Evolutionary conservation across 2,888 invertebrate species (phyloP).

Genomic region (Pollenia griseotomentosa): DNA sequence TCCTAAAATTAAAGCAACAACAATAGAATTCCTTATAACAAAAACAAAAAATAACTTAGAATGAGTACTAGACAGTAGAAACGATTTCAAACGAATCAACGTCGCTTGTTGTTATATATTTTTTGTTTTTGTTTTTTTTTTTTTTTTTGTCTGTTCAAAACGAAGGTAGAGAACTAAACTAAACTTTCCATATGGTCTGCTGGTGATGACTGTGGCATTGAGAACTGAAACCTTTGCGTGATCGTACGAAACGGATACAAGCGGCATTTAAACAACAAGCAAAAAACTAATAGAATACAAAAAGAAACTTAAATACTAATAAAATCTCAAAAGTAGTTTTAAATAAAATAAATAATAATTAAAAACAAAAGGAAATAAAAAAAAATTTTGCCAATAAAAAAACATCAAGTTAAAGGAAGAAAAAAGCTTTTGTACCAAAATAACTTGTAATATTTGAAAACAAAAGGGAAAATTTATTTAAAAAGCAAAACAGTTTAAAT

Average conservation of each 20-base stretch:
- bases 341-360: slow-evolving; percentile 23
- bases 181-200: slow-evolving; percentile 80
- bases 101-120: slow-evolving; percentile 52
- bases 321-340: not conserved
- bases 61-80: slow-evolving; percentile 68
- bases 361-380: not conserved
- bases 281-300: slow-evolving; percentile 16
- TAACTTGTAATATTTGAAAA: too few species aligned
- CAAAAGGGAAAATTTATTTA: too few species aligned
- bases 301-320: not conserved
- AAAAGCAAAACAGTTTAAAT: too few species aligned
- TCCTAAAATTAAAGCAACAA: not conserved
- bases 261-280: slow-evolving; percentile 51
- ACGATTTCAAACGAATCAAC: slow-evolving; percentile 71
- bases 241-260: slow-evolving; percentile 77
- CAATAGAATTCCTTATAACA: slow-evolving; percentile 21
- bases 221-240: slow-evolving; percentile 81
- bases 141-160: slow-evolving; percentile 55
- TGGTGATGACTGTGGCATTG: slow-evolving; percentile 79
- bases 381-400: not conserved
- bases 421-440: too few species aligned
- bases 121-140: not conserved
- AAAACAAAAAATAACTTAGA: slow-evolving; percentile 36
- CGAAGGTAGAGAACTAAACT: slow-evolving; percentile 76
- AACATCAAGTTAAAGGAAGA: too few species aligned